These are phyloP conservation scores for Mystacornis crossleyi DNA, from an alignment of 2,113 vertebrate species.

Conservation along the genomic window DNA sequence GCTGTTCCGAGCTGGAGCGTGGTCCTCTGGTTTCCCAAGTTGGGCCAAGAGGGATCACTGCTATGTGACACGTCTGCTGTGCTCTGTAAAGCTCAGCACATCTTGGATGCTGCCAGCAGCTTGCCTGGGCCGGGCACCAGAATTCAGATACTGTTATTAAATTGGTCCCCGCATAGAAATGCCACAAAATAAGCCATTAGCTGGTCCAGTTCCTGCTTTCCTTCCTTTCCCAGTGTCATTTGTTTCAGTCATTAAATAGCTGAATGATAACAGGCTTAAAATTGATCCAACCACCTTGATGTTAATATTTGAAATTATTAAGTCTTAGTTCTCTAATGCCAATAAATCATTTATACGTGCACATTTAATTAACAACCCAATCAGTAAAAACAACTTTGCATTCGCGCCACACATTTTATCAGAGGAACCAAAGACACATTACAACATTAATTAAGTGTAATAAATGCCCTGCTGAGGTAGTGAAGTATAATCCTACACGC, in stretches of 20 bases:
- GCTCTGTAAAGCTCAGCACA: neutral
- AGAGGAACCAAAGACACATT: conserved; percentile 22
- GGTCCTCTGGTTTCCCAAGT: neutral
- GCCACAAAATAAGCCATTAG: neutral
- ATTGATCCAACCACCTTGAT: conserved; percentile 17
- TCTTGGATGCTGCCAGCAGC: rapidly evolving
- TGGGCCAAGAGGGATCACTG: neutral
- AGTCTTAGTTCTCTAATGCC: conserved; percentile 28
- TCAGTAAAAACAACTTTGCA: conserved; percentile 62
- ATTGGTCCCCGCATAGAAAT: neutral
- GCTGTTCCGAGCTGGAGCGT: neutral
- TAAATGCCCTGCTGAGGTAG: neutral
- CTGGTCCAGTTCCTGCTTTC: neutral
- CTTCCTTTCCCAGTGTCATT: neutral
- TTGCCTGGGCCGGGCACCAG: neutral
- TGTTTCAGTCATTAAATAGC: neutral
- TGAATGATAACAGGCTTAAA: conserved; percentile 13
- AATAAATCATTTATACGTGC: conserved; percentile 52
- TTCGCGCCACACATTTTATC: neutral
- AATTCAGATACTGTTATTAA: neutral
- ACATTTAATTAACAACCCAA: conserved; percentile 64
- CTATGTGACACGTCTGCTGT: neutral
- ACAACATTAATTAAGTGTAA: conserved; percentile 50
- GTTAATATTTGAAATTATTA: conserved; percentile 54
- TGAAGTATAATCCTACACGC: neutral